Base-by-base conservation (phyloP, 2,797 vertebrate genomes). In the Pseudomugil gertrudae region DNA sequence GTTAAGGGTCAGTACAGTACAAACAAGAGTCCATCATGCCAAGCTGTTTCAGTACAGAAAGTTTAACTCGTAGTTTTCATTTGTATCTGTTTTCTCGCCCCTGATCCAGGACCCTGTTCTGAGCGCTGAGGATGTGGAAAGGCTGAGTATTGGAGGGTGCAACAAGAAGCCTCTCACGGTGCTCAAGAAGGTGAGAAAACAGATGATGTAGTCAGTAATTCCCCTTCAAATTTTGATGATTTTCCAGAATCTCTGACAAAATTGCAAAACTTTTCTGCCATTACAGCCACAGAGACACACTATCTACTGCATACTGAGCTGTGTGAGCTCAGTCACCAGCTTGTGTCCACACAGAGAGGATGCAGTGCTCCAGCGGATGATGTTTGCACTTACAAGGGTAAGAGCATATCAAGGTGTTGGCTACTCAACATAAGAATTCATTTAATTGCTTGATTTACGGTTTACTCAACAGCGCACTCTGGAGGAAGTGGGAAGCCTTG, bases 271-370 rank as follows among this genome's bases (percentile, higher is more conserved):
- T 17, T 60, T 66, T 65, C 10, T 35, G 36, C 54, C 2, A 29
- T 76, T 62, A 15, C 88, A 95, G 94, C 43, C 89, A 43, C 94
- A 95, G 79, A 86, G 79, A 54, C 85, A 92, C 77, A 95, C 93
- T 27, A 80, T 95, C 57, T 90, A 72, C 45, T 95, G 94, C 75
- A 85, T 95, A 29, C 84, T 95, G 83, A 87, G 85, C 76, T 95
- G 93, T 75, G 85, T 95, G 78, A 89, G 89, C 57, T 90, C 91
- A 24, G 91, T 95, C 68, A 91, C 89, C 51, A 73, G 85, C 57
- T 66, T 92, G 56, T 93, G 94, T 87, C 92, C 93, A 66, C 87
- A 90, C 69, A 85, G 91, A 81, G 94, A 95, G 74, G 92, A 93
- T 0, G 69, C 84, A 9, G 80, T 95, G 51, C 86, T 95, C 26